Evolutionary conservation across 2,113 vertebrate species (phyloP).

Genomic region (Jacana jacana): DNA sequence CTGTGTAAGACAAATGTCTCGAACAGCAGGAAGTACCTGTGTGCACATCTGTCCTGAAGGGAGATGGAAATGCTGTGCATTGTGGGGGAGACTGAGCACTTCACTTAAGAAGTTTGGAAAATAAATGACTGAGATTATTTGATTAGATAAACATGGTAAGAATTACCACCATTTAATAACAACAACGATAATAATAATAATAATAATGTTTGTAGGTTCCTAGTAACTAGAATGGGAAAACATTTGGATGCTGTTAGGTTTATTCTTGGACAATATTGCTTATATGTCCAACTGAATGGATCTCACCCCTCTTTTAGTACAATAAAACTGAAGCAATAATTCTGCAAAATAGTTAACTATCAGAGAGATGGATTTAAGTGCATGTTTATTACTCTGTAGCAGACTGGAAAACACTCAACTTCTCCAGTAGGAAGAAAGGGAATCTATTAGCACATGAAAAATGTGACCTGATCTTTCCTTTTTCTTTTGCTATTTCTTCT

Average conservation of each 20-base stretch:
- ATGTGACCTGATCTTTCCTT: neutral
- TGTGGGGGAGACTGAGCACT: neutral
- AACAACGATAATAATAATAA: neutral
- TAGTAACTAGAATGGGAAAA: neutral
- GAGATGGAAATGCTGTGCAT: neutral
- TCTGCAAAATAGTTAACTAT: neutral
- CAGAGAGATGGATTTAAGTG: neutral
- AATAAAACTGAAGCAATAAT: neutral
- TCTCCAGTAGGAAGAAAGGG: neutral
- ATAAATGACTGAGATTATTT: neutral
- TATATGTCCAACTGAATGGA: neutral
- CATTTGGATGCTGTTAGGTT: neutral
- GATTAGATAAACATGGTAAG: neutral
- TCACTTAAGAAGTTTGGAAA: neutral
- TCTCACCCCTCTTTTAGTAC: neutral
- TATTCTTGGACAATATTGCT: neutral
- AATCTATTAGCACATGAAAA: neutral
- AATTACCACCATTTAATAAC: neutral
- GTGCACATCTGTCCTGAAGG: rapidly evolving
- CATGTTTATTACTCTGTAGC: neutral
- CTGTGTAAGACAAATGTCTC: neutral
- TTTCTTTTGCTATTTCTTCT: neutral
- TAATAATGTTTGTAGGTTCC: neutral
- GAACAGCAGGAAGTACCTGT: neutral
- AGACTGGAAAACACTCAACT: neutral